phyloP scores from a whole-genome alignment of 2,888 invertebrate species.

The Congeria kusceri region DNA sequence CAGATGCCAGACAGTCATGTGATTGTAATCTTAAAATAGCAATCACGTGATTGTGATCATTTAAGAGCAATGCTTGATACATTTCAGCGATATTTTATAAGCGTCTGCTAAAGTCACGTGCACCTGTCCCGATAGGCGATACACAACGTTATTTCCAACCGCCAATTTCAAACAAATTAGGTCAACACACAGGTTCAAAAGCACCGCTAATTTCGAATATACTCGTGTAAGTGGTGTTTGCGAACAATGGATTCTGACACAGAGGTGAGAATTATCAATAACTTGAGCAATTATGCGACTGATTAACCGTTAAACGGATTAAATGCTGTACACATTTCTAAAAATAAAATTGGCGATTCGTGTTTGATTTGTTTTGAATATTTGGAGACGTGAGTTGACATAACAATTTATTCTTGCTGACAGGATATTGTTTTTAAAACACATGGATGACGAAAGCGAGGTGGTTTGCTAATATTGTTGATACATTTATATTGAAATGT shows the following conservation, averaged over 20 bases:
- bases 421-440: no score
- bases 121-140: slow-evolving; percentile 70
- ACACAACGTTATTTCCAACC: slow-evolving; percentile 76
- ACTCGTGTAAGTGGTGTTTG: not conserved
- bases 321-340: no score
- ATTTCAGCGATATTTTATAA: not conserved
- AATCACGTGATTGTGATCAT: slow-evolving; percentile 37
- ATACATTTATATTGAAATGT: no score
- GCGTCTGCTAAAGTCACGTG: slow-evolving; percentile 41
- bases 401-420: no score
- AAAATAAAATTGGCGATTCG: no score
- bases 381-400: no score
- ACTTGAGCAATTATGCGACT: no score
- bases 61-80: slow-evolving; percentile 8
- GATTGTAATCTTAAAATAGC: slow-evolving; percentile 9
- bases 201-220: slow-evolving; percentile 7
- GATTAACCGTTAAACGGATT: no score
- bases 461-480: no score
- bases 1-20: slow-evolving; percentile 7
- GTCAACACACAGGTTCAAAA: slow-evolving; percentile 28
- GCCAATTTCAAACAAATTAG: slow-evolving; percentile 76
- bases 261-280: slow-evolving; percentile 62
- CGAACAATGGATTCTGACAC: slow-evolving; percentile 72
- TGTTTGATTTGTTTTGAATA: no score
- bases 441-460: no score